Conservation (phyloP, 2,888 invertebrate species). For the Boloria selene region DNA sequence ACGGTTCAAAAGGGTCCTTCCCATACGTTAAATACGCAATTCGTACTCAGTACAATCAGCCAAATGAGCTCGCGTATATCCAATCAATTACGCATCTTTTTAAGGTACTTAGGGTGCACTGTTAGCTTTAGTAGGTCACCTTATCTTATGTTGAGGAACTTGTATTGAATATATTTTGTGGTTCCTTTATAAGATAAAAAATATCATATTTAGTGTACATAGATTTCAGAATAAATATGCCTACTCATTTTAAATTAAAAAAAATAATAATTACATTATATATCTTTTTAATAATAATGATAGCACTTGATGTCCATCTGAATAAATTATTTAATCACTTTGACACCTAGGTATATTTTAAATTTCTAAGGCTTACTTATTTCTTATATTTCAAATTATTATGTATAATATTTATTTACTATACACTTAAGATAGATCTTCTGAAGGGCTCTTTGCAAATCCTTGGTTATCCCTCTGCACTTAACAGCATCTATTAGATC, state of each 20-base stretch:
- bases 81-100: constrained; percentile 78
- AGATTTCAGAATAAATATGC: too few relatives aligned
- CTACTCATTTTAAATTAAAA: too few relatives aligned
- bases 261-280: too few relatives aligned
- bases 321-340: too few relatives aligned
- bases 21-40: constrained; percentile 80
- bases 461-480: constrained; percentile 9
- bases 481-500: constrained; percentile 15
- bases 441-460: constrained; percentile 40
- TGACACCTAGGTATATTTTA: too few relatives aligned
- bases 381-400: too few relatives aligned
- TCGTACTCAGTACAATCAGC: constrained; percentile 75
- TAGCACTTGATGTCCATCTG: too few relatives aligned
- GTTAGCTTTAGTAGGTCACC: constrained; percentile 64
- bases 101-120: constrained; percentile 51
- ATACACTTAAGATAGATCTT: constrained; percentile 1
- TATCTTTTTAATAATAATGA: too few relatives aligned
- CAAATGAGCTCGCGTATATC: constrained; percentile 75
- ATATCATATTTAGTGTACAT: too few relatives aligned
- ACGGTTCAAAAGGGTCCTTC: constrained; percentile 72
- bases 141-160: constrained; percentile 3
- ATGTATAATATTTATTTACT: too few relatives aligned
- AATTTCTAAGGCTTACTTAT: too few relatives aligned
- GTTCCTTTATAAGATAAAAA: too few relatives aligned
- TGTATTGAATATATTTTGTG: background rate